phyloP scores from a whole-genome alignment of 2,113 vertebrate species.

The Ictidomys tridecemlineatus region DNA sequence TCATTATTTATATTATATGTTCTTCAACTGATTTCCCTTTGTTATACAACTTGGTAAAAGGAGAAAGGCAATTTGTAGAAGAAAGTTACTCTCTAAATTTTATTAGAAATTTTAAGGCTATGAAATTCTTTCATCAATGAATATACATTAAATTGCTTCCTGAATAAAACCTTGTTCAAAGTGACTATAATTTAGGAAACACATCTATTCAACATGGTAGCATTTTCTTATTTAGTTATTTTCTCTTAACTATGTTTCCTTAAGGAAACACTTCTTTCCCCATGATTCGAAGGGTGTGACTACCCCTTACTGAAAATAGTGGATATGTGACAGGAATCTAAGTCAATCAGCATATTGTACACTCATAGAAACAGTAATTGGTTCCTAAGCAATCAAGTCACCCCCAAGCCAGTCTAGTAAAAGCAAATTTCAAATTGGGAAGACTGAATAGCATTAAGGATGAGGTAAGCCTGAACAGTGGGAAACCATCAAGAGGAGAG shows the following conservation, averaged over 20 bases:
- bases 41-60: not conserved
- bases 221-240: not conserved
- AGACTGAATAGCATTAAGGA: not conserved
- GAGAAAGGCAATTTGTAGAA: not conserved
- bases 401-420: not conserved
- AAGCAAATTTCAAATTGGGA: not conserved
- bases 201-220: not conserved
- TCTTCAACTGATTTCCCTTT: constrained; percentile 36
- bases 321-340: not conserved
- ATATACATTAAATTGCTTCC: not conserved
- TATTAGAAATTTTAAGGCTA: not conserved
- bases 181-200: not conserved
- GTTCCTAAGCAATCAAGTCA: not conserved
- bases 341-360: not conserved
- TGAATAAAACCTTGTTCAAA: constrained; percentile 25
- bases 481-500: not conserved
- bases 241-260: not conserved
- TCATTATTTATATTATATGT: not conserved
- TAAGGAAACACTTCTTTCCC: not conserved
- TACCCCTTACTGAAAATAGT: not conserved
- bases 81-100: not conserved
- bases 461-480: not conserved
- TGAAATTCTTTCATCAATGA: not conserved
- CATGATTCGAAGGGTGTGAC: not conserved
- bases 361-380: not conserved